Percentiles rank a stretch among this genome's conserved stretches.
Conservation (phyloP, 2,797 vertebrate genomes). For the Hippoglossus hippoglossus region DNA sequence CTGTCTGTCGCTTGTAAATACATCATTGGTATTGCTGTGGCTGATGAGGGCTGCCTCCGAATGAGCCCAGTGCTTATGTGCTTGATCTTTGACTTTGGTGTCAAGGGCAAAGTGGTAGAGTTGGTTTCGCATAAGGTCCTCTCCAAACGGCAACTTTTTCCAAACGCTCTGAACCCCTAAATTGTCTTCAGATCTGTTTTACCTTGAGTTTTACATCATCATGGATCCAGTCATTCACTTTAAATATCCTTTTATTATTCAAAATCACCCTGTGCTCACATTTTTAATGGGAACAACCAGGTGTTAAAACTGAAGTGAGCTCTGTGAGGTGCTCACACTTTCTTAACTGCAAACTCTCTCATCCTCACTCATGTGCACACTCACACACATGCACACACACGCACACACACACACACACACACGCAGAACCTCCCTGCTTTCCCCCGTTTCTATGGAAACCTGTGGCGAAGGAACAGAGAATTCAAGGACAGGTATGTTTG, state of each 20-base stretch:
- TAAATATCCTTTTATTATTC: slow-evolving; percentile 16
- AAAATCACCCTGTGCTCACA: slow-evolving; percentile 32
- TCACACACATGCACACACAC: slow-evolving; percentile 31
- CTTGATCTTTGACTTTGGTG: slow-evolving; percentile 68
- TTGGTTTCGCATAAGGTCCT: slow-evolving; percentile 16
- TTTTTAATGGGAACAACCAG: slow-evolving; percentile 58
- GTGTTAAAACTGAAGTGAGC: slow-evolving; percentile 61
- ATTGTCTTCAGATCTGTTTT: neutral
- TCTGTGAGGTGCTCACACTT: slow-evolving; percentile 62
- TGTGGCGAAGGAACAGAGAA: slow-evolving; percentile 75
- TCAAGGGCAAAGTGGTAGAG: slow-evolving; percentile 54
- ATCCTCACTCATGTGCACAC: slow-evolving; percentile 12
- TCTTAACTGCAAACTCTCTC: slow-evolving; percentile 60
- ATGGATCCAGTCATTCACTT: slow-evolving; percentile 16
- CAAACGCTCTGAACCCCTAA: slow-evolving; percentile 2
- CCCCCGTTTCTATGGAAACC: slow-evolving; percentile 85
- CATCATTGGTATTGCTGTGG: slow-evolving; percentile 62
- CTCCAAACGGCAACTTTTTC: slow-evolving; percentile 32
- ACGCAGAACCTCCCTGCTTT: slow-evolving; percentile 66
- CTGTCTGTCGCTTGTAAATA: slow-evolving; percentile 78
- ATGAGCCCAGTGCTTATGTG: slow-evolving; percentile 52
- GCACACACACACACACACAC: slow-evolving; percentile 34
- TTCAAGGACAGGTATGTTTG: slow-evolving; percentile 87
- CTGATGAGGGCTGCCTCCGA: slow-evolving; percentile 57
- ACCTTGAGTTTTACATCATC: neutral